A percentile compares a stretch with the other conserved stretches of the same genome.
These are phyloP conservation scores for Oriolus oriolus DNA, from an alignment of 2,113 vertebrate genomes.

Conservation along the genomic window DNA sequence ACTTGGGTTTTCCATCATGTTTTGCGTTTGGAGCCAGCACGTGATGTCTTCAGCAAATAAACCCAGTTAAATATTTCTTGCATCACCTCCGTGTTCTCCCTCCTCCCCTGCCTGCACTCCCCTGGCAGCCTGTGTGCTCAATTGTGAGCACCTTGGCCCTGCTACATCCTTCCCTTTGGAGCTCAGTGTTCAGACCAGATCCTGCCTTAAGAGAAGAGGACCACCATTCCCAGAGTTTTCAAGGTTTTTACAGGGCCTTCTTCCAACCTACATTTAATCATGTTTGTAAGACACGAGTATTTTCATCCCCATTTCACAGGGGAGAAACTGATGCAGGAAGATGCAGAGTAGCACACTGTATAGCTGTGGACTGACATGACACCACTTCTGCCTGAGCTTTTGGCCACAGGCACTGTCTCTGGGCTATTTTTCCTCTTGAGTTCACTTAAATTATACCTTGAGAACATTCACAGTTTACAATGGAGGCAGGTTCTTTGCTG, in stretches of 20 bases:
- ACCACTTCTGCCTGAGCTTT: not conserved
- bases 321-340: not conserved
- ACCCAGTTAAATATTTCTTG: not conserved
- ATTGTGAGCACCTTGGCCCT: not conserved
- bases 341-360: not conserved
- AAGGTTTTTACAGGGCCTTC: not conserved
- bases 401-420: not conserved
- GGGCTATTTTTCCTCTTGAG: not conserved
- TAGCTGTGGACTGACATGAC: not conserved
- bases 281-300: fast-evolving
- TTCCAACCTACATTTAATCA: not conserved
- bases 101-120: not conserved
- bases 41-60: not conserved
- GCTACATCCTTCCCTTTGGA: not conserved
- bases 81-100: not conserved
- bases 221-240: not conserved
- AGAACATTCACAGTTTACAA: not conserved
- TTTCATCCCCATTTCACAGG: not conserved
- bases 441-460: not conserved
- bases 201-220: not conserved
- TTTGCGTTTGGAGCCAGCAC: not conserved
- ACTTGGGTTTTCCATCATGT: not conserved
- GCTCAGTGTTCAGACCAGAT: not conserved
- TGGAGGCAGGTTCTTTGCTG: not conserved
- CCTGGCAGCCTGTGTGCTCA: not conserved